Conservation (phyloP, 2,113 vertebrate species). For the Crotalus tigris region DNA sequence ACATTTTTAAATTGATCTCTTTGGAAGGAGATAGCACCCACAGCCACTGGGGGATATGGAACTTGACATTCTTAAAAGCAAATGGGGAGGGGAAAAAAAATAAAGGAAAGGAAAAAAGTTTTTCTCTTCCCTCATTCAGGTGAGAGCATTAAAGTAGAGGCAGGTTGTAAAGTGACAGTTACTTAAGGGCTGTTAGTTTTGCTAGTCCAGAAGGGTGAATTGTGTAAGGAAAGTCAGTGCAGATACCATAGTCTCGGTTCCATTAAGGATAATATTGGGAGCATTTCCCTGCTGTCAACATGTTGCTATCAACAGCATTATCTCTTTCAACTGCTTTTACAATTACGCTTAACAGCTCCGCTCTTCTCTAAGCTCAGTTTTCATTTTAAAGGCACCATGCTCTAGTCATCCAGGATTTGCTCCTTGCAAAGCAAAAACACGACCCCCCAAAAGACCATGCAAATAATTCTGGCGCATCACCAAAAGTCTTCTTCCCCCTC, state of each 20-base stretch:
- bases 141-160: conserved; percentile 19
- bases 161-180: conserved; percentile 53
- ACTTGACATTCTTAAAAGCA: conserved; percentile 45
- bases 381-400: conserved; percentile 74
- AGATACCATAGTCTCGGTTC: conserved; percentile 51
- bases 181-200: conserved; percentile 53
- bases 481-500: conserved; percentile 69
- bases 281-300: conserved; percentile 61
- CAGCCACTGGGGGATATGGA: conserved; percentile 28
- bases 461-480: conserved; percentile 75
- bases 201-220: conserved; percentile 57
- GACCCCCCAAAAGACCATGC: not conserved
- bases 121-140: conserved; percentile 8
- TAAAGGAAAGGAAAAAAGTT: conserved; percentile 12
- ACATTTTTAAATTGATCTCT: conserved; percentile 37
- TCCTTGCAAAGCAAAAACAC: conserved; percentile 65
- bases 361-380: conserved; percentile 60
- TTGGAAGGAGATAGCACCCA: conserved; percentile 27
- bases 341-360: conserved; percentile 56
- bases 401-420: conserved; percentile 72
- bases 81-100: not conserved
- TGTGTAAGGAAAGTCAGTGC: conserved; percentile 48
- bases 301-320: conserved; percentile 58
- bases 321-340: conserved; percentile 63
- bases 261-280: conserved; percentile 57